Conservation (phyloP, 2,888 invertebrate genomes). For the Drosophila vallismaia region DNA sequence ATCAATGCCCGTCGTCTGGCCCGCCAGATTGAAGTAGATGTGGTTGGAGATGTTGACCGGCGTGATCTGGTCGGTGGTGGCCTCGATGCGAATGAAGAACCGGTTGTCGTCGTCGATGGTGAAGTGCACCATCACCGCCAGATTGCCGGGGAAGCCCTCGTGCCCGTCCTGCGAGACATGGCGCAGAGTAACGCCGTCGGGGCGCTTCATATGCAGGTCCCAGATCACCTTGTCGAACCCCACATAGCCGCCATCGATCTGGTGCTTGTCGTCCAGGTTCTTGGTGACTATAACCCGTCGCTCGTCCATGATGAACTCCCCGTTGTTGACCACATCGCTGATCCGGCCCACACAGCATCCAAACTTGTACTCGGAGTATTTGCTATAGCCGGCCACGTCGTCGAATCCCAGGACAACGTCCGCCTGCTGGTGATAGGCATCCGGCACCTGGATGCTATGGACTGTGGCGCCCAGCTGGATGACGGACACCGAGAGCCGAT, state of each 20-base stretch:
- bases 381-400: constrained; percentile 88
- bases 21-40: constrained; percentile 95
- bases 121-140: constrained; percentile 89
- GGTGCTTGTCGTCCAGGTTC: constrained; percentile 88
- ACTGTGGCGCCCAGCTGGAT: constrained; percentile 93
- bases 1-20: constrained; percentile 87
- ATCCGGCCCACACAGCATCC: constrained; percentile 94
- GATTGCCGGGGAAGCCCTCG: constrained; percentile 94
- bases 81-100: constrained; percentile 90
- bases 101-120: constrained; percentile 89
- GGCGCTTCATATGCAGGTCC: constrained; percentile 82
- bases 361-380: constrained; percentile 89
- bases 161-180: constrained; percentile 91
- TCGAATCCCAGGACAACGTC: constrained; percentile 94
- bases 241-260: constrained; percentile 92
- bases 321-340: constrained; percentile 91
- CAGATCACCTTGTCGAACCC: constrained; percentile 94
- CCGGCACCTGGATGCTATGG: constrained; percentile 89
- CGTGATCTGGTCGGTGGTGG: constrained; percentile 90
- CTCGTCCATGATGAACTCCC: constrained; percentile 88
- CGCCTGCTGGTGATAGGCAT: constrained; percentile 88
- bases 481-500: constrained; percentile 69
- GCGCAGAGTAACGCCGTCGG: constrained; percentile 87
- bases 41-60: constrained; percentile 94
- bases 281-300: constrained; percentile 87